Evolutionary conservation across 2,888 invertebrate species (phyloP).

Genomic region (Acutogordius australiensis): DNA sequence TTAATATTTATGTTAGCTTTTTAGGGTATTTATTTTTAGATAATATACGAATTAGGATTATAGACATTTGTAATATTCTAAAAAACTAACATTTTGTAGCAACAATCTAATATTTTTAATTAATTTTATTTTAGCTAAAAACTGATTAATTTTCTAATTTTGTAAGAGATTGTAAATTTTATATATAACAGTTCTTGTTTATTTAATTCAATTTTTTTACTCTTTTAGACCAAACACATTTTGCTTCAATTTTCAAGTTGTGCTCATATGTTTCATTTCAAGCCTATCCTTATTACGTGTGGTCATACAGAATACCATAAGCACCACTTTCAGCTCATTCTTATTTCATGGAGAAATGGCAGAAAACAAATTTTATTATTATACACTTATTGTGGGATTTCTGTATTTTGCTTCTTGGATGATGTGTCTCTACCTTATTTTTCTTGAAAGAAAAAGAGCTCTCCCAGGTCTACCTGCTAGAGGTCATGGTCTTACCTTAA

Average conservation of each 20-base stretch:
- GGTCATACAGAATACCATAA: not conserved
- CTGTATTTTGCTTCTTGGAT: slow-evolving; percentile 8
- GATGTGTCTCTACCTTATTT: not conserved
- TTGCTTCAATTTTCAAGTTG: not conserved
- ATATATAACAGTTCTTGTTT: not conserved
- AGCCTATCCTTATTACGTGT: not conserved
- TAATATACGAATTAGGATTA: no score
- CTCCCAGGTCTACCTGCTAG: not conserved
- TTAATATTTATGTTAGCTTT: no score
- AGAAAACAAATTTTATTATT: not conserved
- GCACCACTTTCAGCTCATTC: no score
- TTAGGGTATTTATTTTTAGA: no score
- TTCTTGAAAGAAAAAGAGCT: not conserved
- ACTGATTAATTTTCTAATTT: not conserved
- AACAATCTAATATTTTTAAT: no score
- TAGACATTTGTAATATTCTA: no score
- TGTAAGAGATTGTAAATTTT: not conserved
- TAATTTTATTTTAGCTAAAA: not conserved
- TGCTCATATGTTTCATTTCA: not conserved
- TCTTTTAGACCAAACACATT: not conserved
- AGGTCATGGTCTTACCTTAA: not conserved
- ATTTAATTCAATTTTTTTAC: not conserved
- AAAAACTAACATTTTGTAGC: no score
- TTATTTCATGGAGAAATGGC: no score
- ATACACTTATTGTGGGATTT: slow-evolving; percentile 5